Conservation (phyloP, 2,797 vertebrate genomes). For the Pogoniulus pusillus region DNA sequence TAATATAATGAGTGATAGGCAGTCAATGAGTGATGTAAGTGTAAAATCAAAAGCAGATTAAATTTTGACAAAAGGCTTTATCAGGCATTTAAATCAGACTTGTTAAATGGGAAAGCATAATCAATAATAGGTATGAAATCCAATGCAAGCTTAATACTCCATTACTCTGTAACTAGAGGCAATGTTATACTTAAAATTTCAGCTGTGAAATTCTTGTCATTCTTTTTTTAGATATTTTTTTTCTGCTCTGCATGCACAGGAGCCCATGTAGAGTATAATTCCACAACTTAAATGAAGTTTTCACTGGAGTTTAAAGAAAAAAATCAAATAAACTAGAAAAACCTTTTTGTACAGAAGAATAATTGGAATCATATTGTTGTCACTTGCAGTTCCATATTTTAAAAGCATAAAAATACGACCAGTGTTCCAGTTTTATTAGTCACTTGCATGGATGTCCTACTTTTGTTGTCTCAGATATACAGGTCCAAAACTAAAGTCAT, state of each 20-base stretch:
- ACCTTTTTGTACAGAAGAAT: fast-evolving
- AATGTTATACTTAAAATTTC: not conserved
- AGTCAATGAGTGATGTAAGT: not conserved
- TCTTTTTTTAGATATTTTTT: not conserved
- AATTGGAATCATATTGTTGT: not conserved
- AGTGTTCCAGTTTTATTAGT: not conserved
- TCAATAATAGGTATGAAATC: slow-evolving; percentile 27
- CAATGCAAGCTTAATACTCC: slow-evolving; percentile 2
- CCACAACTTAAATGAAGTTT: not conserved
- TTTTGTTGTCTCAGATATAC: not conserved
- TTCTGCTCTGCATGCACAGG: fast-evolving
- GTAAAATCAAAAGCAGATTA: slow-evolving; percentile 17
- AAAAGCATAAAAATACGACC: not conserved
- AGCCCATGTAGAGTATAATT: not conserved
- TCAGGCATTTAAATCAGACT: not conserved
- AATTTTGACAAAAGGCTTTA: slow-evolving; percentile 18
- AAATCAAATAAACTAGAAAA: not conserved
- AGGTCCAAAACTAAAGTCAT: not conserved
- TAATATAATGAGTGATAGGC: not conserved
- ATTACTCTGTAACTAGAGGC: not conserved
- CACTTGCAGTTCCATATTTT: not conserved
- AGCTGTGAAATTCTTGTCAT: not conserved
- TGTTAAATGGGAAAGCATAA: slow-evolving; percentile 23
- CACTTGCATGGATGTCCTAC: fast-evolving
- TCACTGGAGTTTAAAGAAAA: not conserved